Evolutionary conservation across 2,888 invertebrate species (phyloP).

Genomic region (Troglohyphantes excavatus): DNA sequence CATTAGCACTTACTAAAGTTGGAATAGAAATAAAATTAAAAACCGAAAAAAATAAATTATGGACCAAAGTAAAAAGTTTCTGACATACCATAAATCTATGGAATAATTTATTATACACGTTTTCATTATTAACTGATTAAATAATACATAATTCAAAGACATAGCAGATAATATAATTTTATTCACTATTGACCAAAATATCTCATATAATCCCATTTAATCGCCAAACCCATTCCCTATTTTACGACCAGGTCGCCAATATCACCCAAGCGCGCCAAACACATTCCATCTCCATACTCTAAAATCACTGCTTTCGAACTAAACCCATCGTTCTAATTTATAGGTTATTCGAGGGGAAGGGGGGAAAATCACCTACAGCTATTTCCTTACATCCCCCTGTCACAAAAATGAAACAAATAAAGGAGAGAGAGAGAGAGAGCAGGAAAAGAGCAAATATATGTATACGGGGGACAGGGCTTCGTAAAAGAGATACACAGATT

Average conservation of each 20-base stretch:
- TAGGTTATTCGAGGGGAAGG: conserved; percentile 14
- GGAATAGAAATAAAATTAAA: too few species aligned
- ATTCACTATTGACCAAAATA: background rate
- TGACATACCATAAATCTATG: too few species aligned
- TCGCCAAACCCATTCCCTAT: too few species aligned
- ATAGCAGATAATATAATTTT: too few species aligned
- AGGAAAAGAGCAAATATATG: conserved; percentile 59
- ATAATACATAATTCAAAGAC: too few species aligned
- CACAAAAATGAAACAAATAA: conserved; percentile 29
- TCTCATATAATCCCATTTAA: background rate
- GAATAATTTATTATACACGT: too few species aligned
- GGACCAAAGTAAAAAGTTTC: too few species aligned
- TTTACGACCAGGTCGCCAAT: background rate
- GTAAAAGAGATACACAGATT: conserved; percentile 58
- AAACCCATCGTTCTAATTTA: conserved; percentile 39
- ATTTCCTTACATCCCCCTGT: conserved; percentile 18
- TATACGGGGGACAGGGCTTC: conserved; percentile 16
- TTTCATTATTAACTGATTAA: too few species aligned
- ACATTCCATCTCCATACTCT: background rate
- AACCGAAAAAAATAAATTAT: too few species aligned
- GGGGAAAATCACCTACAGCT: conserved; percentile 32
- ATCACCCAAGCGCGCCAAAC: background rate
- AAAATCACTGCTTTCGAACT: conserved; percentile 28
- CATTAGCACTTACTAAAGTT: too few species aligned
- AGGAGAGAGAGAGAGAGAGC: background rate